Evolutionary conservation across 2,888 invertebrate species (phyloP), one percentile per base, ranked within the genome.

Genomic region (Meghimatium bilineatum): DNA sequence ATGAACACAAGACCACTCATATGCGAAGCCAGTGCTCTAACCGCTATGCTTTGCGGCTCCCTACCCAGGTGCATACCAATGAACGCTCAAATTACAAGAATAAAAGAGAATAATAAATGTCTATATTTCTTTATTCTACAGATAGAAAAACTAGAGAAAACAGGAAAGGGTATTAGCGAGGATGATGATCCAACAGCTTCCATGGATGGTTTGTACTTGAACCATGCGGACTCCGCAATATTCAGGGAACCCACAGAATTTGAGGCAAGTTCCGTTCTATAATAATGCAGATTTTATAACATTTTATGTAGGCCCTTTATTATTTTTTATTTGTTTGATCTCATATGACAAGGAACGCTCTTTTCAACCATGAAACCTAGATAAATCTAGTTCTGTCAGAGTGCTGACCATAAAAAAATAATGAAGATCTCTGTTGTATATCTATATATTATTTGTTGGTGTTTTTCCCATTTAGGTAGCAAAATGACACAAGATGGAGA

Each of bases 181-280:
- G 88, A 88, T n/a, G 89, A 89, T 26, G 86, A 83, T 34, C 87
- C 89, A 29, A 89, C 90, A 3, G 72, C 88, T 60, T 89, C 88
- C 75, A 88, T 89, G 12, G 89, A 90, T 80, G 90, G 90, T 6
- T 89, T 90, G 0, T 89, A 89, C 12, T 74, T 89, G 60, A 86
- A 87, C 36, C 87, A 87, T 77, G 86, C 87, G 74, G 88, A 87
- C 36, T 92, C 91, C 44, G 91, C 92, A 23, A 87, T 91, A 20
- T 91, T 94, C 49, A 91, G 92, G 26, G 93, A 94, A 88, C 93
- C 94, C 8, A 94, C 94, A 49, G 94, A 94, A 86, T 92, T 93
- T 75, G 94, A 94, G 92, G 93, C 93, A 82, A 69, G 79, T 80
- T 38, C n/a, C 20, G 76, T 20, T 75, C n/a, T 34, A 34, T 60